phyloP scores from a whole-genome alignment of 2,113 vertebrate genomes.

The Pachypanchax playfairii region DNA sequence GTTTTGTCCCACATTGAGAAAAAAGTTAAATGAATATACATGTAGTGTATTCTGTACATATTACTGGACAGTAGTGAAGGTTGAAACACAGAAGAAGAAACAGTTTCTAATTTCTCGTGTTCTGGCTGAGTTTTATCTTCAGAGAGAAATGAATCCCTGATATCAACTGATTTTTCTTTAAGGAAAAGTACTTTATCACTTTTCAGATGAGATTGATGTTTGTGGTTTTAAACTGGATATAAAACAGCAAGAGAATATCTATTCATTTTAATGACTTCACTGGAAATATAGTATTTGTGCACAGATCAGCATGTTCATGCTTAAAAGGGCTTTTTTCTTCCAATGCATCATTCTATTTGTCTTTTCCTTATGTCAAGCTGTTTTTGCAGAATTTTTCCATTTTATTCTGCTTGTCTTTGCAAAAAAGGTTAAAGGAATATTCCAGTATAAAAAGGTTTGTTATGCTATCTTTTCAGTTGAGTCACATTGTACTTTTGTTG shows the following conservation, averaged over 20 bases:
- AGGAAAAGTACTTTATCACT: constrained; percentile 23
- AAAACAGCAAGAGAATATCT: background rate
- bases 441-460: background rate
- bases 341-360: no score
- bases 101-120: background rate
- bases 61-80: background rate
- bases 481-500: no score
- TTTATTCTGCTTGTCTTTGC: constrained; percentile 5
- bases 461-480: no score
- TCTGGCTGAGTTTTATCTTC: constrained; percentile 19
- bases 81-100: constrained; percentile 6
- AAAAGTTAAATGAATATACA: background rate
- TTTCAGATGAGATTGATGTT: constrained; percentile 18
- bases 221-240: constrained; percentile 23
- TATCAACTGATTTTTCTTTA: constrained; percentile 18
- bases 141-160: constrained; percentile 13
- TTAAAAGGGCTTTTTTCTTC: background rate
- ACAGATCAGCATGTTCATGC: constrained; percentile 2
- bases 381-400: background rate
- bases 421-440: constrained; percentile 7
- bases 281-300: background rate
- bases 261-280: background rate
- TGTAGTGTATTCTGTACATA: constrained; percentile 4
- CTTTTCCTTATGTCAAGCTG: background rate
- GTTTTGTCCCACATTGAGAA: background rate